Evolutionary conservation across 1,140 invertebrate species (phyloP).

Genomic region (Lutraria rhynchaena): DNA sequence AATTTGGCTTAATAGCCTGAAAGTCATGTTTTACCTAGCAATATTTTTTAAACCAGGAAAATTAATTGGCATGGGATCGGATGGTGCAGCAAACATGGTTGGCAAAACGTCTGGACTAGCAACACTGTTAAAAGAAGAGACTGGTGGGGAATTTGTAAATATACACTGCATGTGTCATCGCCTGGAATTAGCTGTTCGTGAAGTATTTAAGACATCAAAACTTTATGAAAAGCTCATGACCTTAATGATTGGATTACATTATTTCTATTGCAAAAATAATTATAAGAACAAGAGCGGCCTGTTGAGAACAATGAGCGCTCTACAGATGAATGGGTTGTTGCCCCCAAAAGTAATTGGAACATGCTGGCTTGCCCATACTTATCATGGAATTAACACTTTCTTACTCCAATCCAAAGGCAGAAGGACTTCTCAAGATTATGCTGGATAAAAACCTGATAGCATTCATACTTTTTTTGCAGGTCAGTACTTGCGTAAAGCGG

Average conservation of each 20-base stretch:
- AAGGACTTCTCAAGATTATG: constrained; percentile 9
- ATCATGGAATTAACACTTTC: constrained; percentile 5
- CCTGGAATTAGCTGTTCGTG: constrained; percentile 54
- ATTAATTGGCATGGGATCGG: constrained; percentile 41
- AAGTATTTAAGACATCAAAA: constrained; percentile 56
- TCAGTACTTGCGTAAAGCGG: no score
- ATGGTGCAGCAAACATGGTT: constrained; percentile 59
- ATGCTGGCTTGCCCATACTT: constrained; percentile 36
- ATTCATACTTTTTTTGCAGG: constrained; percentile 33
- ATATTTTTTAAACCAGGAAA: constrained; percentile 50
- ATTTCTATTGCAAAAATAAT: constrained; percentile 61
- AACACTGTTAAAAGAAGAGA: constrained; percentile 14
- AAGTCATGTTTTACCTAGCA: no score
- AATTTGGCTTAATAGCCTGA: no score
- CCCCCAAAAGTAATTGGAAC: constrained; percentile 37
- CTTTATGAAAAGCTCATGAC: constrained; percentile 63
- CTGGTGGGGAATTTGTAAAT: constrained; percentile 54
- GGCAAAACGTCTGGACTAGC: constrained; percentile 25
- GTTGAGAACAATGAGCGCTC: not conserved
- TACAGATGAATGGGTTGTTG: constrained; percentile 8
- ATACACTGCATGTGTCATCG: constrained; percentile 61
- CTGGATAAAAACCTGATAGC: not conserved
- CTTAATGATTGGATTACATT: constrained; percentile 58
- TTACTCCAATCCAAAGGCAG: constrained; percentile 43
- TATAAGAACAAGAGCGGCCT: constrained; percentile 52